Percentiles rank a stretch among this genome's conserved stretches.
phyloP scores from a whole-genome alignment of 2,113 vertebrate genomes.

The Microtus montanus region DNA sequence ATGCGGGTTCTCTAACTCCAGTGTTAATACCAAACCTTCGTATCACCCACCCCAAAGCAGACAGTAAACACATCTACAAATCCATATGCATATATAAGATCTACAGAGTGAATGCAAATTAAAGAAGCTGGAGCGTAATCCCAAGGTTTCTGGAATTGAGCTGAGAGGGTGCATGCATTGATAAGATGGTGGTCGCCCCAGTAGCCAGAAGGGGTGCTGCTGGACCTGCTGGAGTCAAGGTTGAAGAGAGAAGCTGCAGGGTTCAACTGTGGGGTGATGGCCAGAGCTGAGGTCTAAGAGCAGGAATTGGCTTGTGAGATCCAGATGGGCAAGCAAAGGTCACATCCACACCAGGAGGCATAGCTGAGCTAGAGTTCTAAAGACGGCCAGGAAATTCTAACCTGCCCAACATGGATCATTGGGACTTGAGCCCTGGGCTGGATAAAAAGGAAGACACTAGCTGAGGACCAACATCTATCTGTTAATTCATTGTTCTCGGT shows the following conservation, averaged over 20 bases:
- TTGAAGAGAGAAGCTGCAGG: neutral
- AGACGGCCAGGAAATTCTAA: neutral
- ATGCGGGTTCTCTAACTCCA: neutral
- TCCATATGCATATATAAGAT: no score
- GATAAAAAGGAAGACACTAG: neutral
- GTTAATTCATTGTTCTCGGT: neutral
- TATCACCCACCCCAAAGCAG: neutral
- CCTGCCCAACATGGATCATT: neutral
- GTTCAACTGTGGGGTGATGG: neutral
- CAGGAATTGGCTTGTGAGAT: neutral
- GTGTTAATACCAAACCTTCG: neutral
- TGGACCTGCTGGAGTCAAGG: neutral
- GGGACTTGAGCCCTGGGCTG: neutral
- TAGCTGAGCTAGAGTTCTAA: neutral
- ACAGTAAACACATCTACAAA: neutral
- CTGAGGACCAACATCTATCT: neutral
- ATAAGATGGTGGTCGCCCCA: neutral
- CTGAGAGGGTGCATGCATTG: neutral
- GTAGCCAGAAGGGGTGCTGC: neutral
- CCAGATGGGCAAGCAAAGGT: neutral
- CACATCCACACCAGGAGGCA: neutral
- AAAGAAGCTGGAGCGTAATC: neutral
- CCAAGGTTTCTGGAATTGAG: neutral
- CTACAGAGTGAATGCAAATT: no score
- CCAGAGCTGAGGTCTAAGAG: neutral